Evolutionary conservation across 2,888 invertebrate genomes (phyloP), one percentile per base, ranked within the genome.

Genomic region (Opisthograptis luteolata): DNA sequence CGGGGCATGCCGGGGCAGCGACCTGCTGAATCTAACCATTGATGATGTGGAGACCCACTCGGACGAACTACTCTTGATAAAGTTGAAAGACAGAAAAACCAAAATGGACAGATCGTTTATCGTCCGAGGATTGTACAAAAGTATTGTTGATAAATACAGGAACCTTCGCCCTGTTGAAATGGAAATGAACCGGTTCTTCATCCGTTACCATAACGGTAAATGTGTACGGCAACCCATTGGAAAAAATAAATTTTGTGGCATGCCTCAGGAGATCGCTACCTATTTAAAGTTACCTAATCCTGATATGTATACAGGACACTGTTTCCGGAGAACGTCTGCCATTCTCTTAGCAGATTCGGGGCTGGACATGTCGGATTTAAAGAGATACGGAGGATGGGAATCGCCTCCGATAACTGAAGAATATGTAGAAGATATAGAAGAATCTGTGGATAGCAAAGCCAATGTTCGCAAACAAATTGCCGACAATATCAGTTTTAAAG

Each of bases 211-310:
- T n/a, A 22, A 22, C n/a, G 22, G 22, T 8, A 34, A 34, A 20
- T 34, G 34, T 19, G n/a, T n/a, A 3, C 19, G 10, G n/a, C 34
- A 34, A 20, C 1, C 2, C 10, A 34, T 34, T 13, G 20, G 27
- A 13, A 43, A 32, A 43, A 43, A 25, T 27, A 27, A 13, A 27
- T 13, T 43, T 32, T n/a, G 7, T 17, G 27, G 15, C 13, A 35
- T 34, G 43, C 43, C 28, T 10, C 14, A 28, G 13, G 34, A 27
- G 19, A 43, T 43, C 15, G 43, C 35, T 14, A 43, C 2, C 19
- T 43, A 43, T 35, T 34, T 42, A 17, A 42, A 27, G 31, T 22
- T 42, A 14, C 42, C 42, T 2, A 9, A 42, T 22, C 2, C 10
- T 10, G 2, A 25, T 8, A 8, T 22, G n/a, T 25, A 25, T 25